Evolutionary conservation across 2,888 invertebrate genomes (phyloP).

Genomic region (Tetragonula carbonaria): DNA sequence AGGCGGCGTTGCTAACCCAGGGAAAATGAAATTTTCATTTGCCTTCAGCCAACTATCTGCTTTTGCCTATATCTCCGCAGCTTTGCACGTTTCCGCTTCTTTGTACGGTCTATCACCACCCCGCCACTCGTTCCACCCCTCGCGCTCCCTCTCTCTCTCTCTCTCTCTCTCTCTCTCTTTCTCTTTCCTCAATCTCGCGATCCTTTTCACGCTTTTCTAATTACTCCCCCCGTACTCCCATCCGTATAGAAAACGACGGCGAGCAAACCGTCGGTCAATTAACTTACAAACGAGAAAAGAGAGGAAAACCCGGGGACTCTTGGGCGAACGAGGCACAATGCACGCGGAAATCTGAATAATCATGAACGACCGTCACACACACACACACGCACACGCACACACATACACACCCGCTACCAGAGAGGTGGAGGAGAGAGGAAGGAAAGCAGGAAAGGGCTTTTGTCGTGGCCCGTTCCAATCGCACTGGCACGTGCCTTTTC

Average conservation of each 20-base stretch:
- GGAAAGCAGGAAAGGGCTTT: conserved; percentile 16
- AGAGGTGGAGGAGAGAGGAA: neutral
- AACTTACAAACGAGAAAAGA: conserved; percentile 52
- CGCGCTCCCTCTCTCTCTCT: neutral
- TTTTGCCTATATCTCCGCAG: neutral
- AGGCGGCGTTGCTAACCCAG: neutral
- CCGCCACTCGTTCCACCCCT: neutral
- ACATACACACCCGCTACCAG: neutral
- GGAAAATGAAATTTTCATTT: conserved; percentile 27
- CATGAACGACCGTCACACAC: conserved; percentile 25
- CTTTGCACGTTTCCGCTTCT: conserved; percentile 22
- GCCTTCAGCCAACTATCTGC: neutral
- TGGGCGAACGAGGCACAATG: conserved; percentile 23
- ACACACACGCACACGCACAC: neutral
- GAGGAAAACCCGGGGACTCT: neutral
- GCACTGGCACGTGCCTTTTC: conserved; percentile 1
- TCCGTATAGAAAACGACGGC: conserved; percentile 25
- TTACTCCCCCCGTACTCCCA: conserved; percentile 17
- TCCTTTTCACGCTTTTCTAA: neutral
- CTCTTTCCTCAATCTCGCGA: no score
- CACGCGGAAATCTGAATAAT: conserved; percentile 49
- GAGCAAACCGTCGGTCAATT: conserved; percentile 32
- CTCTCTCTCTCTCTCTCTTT: no score
- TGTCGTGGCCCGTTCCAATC: conserved; percentile 1
- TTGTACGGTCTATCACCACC: conserved; percentile 9